Evolutionary conservation across 2,113 vertebrate genomes (phyloP).

Genomic region (Eupsittula cactorum): DNA sequence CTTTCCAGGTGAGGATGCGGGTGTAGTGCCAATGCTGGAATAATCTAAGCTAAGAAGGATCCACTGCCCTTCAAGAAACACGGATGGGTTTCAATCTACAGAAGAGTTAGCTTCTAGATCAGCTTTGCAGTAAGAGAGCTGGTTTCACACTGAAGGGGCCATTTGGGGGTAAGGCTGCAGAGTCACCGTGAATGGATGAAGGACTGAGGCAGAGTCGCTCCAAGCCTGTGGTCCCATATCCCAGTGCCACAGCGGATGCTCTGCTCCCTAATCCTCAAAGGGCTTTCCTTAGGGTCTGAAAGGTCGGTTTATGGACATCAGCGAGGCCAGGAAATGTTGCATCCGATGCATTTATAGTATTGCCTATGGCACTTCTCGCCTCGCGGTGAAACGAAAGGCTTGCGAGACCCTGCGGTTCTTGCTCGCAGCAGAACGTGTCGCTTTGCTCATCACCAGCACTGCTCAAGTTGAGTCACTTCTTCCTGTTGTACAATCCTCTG

Average conservation of each 20-base stretch:
- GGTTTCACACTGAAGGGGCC: neutral
- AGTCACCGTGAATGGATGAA: rapidly evolving
- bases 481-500: neutral
- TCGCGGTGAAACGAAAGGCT: neutral
- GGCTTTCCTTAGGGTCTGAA: neutral
- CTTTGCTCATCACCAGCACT: rapidly evolving
- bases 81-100: neutral
- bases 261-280: neutral
- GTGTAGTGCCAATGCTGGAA: neutral
- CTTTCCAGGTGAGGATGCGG: neutral
- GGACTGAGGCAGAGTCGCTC: neutral
- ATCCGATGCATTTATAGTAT: rapidly evolving
- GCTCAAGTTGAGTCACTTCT: neutral
- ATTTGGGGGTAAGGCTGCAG: neutral
- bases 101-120: too few species aligned
- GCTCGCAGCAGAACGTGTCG: neutral
- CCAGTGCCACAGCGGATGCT: rapidly evolving
- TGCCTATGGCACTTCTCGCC: neutral
- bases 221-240: neutral
- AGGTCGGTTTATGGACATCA: neutral
- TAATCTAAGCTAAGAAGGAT: neutral
- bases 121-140: neutral
- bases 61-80: neutral
- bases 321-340: neutral
- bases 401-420: neutral